Evolutionary conservation across 1,140 invertebrate species (phyloP), one percentile per base, ranked within the genome.

Genomic region (Episyrphus balteatus): DNA sequence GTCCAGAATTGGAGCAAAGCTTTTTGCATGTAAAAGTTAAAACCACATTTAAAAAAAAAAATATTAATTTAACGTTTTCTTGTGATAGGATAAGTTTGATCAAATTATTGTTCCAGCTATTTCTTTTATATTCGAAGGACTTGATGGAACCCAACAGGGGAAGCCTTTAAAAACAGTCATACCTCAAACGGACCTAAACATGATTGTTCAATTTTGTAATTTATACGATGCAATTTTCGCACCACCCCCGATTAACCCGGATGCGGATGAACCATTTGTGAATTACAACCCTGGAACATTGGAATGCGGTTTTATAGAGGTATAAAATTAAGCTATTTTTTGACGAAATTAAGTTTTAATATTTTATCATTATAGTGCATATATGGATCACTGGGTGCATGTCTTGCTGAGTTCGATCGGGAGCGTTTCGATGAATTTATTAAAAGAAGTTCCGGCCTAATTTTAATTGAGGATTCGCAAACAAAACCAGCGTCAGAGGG

Each of bases 351-450:
- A 36, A 36, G 10, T 5, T 6, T 36, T 6, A 15, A 36, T n/a
- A 36, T 36, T 6, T 36, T 41, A 7, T 42, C 10, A 15, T 30
- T 21, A 30, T 52, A 87, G 67, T 77, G 82, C 1, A 70, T 90
- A 46, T 92, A 90, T 62, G 87, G 80, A 71, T 92, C 89, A 0
- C 55, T 94, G 2, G 92, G 92, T 10, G 88, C 86, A 5, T 62
- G 80, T 14, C 72, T 94, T 10, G 59, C 85, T 0, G 79, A 77
- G 33, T 76, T 84, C 48, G 79, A 79, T 11, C 75, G 83, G 18
- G 55, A 68, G 1, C 73, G 78, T 33, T 93, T 93, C 62, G 90
- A 95, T 66, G 75, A 75, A 12, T 88, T 80, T 53, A 72, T 92
- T 47, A 91, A 91, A 62, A 83, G 82, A 44, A 75, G 77, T 12